A percentile compares a stretch with the other conserved stretches of the same genome.
Conservation (phyloP, 2,113 vertebrate genomes). For the Antechinus flavipes region DNA sequence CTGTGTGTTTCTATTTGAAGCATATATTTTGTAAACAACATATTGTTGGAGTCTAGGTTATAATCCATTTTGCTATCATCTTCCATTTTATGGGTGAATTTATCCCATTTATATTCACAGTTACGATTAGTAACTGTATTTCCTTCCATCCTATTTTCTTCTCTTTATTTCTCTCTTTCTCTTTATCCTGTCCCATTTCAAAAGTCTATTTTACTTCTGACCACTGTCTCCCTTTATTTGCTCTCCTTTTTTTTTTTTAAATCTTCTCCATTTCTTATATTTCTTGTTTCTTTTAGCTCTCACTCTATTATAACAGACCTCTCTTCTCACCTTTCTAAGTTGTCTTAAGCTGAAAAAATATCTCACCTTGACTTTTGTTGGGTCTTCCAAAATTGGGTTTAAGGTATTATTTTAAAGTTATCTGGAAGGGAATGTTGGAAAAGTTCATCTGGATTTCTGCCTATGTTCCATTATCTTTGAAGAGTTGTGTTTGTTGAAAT, state of each 20-base stretch:
- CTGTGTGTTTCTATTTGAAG: not conserved
- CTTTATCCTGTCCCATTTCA: not conserved
- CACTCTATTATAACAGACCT: not conserved
- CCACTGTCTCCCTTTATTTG: too few relatives aligned
- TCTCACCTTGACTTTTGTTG: not conserved
- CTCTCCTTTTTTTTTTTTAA: too few relatives aligned
- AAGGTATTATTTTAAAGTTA: not conserved
- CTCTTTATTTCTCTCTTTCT: not conserved
- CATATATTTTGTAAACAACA: not conserved
- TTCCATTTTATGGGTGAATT: too few relatives aligned
- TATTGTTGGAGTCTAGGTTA: not conserved
- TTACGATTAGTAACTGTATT: too few relatives aligned
- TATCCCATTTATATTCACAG: too few relatives aligned
- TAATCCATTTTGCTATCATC: not conserved
- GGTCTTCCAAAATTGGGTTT: not conserved
- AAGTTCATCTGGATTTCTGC: not conserved
- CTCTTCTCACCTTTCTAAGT: not conserved
- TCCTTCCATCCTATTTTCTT: too few relatives aligned
- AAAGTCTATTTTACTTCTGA: too few relatives aligned
- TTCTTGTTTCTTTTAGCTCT: not conserved
- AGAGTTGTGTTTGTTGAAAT: not conserved
- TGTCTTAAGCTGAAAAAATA: not conserved
- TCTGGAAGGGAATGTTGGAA: not conserved
- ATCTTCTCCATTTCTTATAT: not conserved
- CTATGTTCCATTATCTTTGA: too few relatives aligned